A percentile compares a stretch with the other conserved stretches of the same genome.
Evolutionary conservation across 2,797 vertebrate genomes (phyloP).

Genomic region (Phoebastria nigripes): DNA sequence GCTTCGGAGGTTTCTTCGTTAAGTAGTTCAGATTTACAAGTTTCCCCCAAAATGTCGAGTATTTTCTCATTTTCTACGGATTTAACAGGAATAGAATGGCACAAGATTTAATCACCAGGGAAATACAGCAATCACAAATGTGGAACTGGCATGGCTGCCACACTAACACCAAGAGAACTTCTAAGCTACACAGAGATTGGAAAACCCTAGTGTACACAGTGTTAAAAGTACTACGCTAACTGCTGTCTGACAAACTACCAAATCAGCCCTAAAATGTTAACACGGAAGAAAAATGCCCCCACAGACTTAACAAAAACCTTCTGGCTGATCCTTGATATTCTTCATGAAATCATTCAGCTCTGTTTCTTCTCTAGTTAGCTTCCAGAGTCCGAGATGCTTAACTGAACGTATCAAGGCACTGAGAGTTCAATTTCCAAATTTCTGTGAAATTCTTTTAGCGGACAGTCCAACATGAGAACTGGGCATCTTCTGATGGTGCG

Average conservation of each 20-base stretch:
- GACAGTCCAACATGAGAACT: constrained; percentile 70
- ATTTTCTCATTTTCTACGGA: constrained; percentile 99
- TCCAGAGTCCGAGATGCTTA: constrained; percentile 73
- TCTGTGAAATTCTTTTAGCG: constrained; percentile 69
- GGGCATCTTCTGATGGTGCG: constrained; percentile 64
- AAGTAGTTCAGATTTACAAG: constrained; percentile 98
- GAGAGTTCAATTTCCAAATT: constrained; percentile 69
- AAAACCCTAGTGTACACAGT: constrained; percentile 81
- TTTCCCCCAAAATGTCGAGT: constrained; percentile 90
- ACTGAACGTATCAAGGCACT: constrained; percentile 70
- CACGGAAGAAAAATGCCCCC: constrained; percentile 76
- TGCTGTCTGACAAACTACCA: constrained; percentile 49
- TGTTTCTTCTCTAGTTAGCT: constrained; percentile 75
- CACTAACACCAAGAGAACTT: constrained; percentile 77
- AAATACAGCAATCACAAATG: constrained; percentile 96
- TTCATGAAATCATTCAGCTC: constrained; percentile 66
- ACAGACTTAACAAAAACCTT: constrained; percentile 73
- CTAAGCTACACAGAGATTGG: constrained; percentile 85
- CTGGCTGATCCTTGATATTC: constrained; percentile 73
- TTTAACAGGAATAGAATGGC: constrained; percentile 99
- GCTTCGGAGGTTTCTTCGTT: constrained; percentile 86
- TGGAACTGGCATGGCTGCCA: constrained; percentile 92
- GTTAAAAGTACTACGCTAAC: constrained; percentile 54
- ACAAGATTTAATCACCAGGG: constrained; percentile 98
- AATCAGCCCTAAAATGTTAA: constrained; percentile 73